Evolutionary conservation across 2,113 vertebrate genomes (phyloP), one percentile per base, ranked within the genome.

Genomic region (Nerophis ophidion): DNA sequence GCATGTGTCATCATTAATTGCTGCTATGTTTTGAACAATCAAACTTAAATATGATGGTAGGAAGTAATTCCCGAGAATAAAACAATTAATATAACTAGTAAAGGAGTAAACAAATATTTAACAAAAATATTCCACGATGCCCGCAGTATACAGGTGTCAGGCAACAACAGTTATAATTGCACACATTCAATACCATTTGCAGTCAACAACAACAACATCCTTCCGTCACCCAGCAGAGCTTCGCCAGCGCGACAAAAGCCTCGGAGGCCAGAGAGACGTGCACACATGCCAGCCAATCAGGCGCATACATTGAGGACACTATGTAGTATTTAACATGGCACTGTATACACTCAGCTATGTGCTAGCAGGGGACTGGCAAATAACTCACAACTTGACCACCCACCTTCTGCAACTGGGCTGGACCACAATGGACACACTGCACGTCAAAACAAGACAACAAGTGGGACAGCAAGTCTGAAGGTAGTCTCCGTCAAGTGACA

Each of bases 281-380:
- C 47, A 16, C 47, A 26, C 26, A 26, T 14, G 38, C 10, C 2
- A 44, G 55, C 14, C 33, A n/a, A n/a, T 13, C 36, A 7, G 12
- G 8, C 33, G 17, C 36, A 40, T 56, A 56, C 53, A 7, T 42
- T 19, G 71, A 80, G 71, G 72, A 77, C 60, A 63, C 68, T 61
- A 75, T 81, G 83, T 62, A 85, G 80, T 83, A 84, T 87, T 84
- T 84, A 78, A 84, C 80, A 81, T 80, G 65, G 58, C 65, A 38
- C 78, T 82, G 80, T 82, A 82, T 75, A 78, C 53, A 64, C 77
- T 80, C 72, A 42, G 56, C 78, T 61, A 47, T 71, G 76, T 66
- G 63, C 66, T 84, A 17, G 74, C 86, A 76, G 74, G 50, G 36
- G 44, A 40, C 79, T 81, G 82, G 72, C 74, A 86, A 84, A 87